These are phyloP conservation scores for Odontesthes bonariensis DNA, from an alignment of 2,113 vertebrate genomes.

Conservation along the genomic window DNA sequence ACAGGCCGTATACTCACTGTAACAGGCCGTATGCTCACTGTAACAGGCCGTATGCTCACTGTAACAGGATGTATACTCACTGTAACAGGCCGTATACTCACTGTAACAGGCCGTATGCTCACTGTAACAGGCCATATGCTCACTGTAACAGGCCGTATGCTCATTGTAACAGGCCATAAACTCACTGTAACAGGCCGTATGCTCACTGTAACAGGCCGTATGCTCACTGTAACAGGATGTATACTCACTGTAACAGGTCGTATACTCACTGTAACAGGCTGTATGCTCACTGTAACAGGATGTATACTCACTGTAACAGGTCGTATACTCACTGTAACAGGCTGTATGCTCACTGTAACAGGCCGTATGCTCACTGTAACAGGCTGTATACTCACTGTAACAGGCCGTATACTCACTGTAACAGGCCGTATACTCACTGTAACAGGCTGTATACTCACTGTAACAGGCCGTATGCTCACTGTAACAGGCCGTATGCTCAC, in stretches of 20 bases:
- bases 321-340: slow-evolving; percentile 90
- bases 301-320: no score
- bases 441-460: slow-evolving; percentile 92
- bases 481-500: slow-evolving; percentile 90
- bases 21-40: slow-evolving; percentile 91
- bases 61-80: slow-evolving; percentile 90
- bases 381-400: slow-evolving; percentile 92
- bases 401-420: slow-evolving; percentile 91
- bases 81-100: slow-evolving; percentile 90
- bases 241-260: no score
- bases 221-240: slow-evolving; percentile 93
- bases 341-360: no score
- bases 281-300: slow-evolving; percentile 91
- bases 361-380: slow-evolving; percentile 88
- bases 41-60: slow-evolving; percentile 90
- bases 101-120: slow-evolving; percentile 89
- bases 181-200: slow-evolving; percentile 91
- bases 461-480: slow-evolving; percentile 90
- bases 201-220: slow-evolving; percentile 91
- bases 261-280: slow-evolving; percentile 92
- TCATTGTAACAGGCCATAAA: slow-evolving; percentile 90
- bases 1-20: slow-evolving; percentile 89
- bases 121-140: slow-evolving; percentile 91
- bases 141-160: slow-evolving; percentile 90
- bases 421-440: slow-evolving; percentile 89